Evolutionary conservation across 1,140 invertebrate genomes (phyloP).

Genomic region (Ceratosolen fusciceps): DNA sequence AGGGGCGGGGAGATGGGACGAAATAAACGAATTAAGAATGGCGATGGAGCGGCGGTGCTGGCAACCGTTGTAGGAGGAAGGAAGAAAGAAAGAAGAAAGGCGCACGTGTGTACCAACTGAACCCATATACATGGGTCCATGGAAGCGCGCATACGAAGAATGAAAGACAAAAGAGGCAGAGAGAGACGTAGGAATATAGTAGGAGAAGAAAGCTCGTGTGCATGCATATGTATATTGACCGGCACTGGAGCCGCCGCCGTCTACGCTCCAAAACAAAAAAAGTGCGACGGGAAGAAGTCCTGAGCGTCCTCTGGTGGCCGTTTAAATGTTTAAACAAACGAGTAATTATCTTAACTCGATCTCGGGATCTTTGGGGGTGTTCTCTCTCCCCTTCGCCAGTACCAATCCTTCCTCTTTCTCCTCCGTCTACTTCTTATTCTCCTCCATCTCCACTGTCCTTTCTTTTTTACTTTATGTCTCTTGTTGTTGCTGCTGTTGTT

Average conservation of each 20-base stretch:
- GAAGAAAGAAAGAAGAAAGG: constrained; percentile 15
- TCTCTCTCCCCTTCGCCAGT: constrained; percentile 39
- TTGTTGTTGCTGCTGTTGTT: constrained; percentile 36
- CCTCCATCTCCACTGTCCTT: constrained; percentile 23
- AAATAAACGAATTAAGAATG: constrained; percentile 30
- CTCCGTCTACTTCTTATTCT: constrained; percentile 24
- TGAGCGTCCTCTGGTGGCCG: constrained; percentile 54
- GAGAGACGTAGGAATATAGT: constrained; percentile 12
- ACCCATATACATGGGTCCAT: not conserved
- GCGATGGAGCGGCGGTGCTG: not conserved
- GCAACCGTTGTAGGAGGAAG: not conserved
- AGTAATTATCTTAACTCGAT: constrained; percentile 71
- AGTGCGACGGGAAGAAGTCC: constrained; percentile 11
- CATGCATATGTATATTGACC: constrained; percentile 39
- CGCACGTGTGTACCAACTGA: not conserved
- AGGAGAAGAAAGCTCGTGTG: constrained; percentile 27
- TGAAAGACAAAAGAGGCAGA: not conserved
- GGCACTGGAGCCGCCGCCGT: not conserved
- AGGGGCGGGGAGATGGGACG: not conserved
- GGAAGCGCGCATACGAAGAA: not conserved
- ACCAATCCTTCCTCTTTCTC: not conserved
- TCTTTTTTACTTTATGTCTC: not conserved
- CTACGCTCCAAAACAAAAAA: constrained; percentile 43
- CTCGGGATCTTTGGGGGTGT: constrained; percentile 64
- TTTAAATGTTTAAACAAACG: constrained; percentile 70